phyloP scores from a whole-genome alignment of 2,888 invertebrate genomes.

The Eupithecia inturbata region DNA sequence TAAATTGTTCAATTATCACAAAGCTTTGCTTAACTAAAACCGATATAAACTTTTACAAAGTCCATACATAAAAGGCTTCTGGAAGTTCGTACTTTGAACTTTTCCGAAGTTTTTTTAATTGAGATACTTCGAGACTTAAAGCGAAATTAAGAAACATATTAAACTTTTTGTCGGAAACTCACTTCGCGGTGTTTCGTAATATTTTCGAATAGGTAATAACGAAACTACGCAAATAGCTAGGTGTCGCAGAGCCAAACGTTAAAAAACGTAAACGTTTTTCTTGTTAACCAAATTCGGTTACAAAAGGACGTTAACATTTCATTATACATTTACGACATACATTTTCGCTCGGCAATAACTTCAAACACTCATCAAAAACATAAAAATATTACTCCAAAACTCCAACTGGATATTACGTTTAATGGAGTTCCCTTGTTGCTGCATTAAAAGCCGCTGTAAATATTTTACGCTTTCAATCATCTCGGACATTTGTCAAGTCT shows the following conservation, averaged over 20 bases:
- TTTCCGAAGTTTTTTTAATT: slow-evolving; percentile 31
- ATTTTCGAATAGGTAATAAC: neutral
- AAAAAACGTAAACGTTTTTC: no score
- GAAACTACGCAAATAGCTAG: neutral
- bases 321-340: neutral
- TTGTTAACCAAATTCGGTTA: neutral
- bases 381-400: slow-evolving; percentile 50
- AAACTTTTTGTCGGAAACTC: neutral
- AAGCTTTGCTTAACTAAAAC: slow-evolving; percentile 13
- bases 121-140: slow-evolving; percentile 6
- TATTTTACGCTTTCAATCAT: slow-evolving; percentile 34
- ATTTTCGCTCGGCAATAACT: slow-evolving; percentile 54
- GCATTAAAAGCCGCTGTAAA: slow-evolving; percentile 33
- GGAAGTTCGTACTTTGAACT: slow-evolving; percentile 28
- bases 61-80: neutral
- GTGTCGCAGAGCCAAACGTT: neutral
- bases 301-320: neutral
- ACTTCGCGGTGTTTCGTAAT: neutral
- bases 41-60: neutral
- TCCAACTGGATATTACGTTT: slow-evolving; percentile 46
- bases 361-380: slow-evolving; percentile 52
- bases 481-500: slow-evolving; percentile 11
- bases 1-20: slow-evolving; percentile 1
- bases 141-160: neutral
- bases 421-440: slow-evolving; percentile 51